Evolutionary conservation across 1,140 invertebrate genomes (phyloP).

Genomic region (Papilio machaon): DNA sequence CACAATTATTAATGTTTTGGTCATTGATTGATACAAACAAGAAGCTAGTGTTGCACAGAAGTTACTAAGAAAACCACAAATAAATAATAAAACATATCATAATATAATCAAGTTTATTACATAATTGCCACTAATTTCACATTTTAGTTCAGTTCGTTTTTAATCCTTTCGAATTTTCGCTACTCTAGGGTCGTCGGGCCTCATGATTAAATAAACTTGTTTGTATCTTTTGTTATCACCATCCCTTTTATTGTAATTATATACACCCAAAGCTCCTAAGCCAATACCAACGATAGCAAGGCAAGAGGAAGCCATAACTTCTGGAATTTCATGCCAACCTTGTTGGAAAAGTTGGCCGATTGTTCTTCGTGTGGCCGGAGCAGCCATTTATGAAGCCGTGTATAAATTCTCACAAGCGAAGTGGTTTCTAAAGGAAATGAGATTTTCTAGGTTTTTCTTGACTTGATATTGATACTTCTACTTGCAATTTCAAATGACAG

Average conservation of each 20-base stretch:
- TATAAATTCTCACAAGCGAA: not conserved
- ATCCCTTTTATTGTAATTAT: conserved; percentile 83
- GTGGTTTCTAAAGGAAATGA: not conserved
- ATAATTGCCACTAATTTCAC: conserved; percentile 63
- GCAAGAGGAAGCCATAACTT: conserved; percentile 83
- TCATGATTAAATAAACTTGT: conserved; percentile 83
- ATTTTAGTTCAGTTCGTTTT: conserved; percentile 35
- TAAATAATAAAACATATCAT: conserved; percentile 40
- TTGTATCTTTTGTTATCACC: conserved; percentile 85
- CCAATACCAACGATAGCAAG: conserved; percentile 78
- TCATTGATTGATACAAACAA: not conserved
- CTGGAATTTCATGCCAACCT: conserved; percentile 85
- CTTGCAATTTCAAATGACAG: not conserved
- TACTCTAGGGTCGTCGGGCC: conserved; percentile 85
- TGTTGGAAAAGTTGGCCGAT: conserved; percentile 68
- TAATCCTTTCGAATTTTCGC: conserved; percentile 77
- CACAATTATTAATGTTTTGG: not conserved
- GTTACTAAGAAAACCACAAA: conserved; percentile 41
- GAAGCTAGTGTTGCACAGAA: not conserved
- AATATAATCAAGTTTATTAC: conserved; percentile 64
- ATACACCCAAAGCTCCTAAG: conserved; percentile 64
- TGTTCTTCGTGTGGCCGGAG: conserved; percentile 58
- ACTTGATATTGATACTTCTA: not conserved
- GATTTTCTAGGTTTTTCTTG: not conserved
- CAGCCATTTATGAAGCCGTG: conserved; percentile 53